A percentile compares a stretch with the other conserved stretches of the same genome.
These are phyloP conservation scores for Acholoe squamosa DNA, from an alignment of 2,888 invertebrate species.

Conservation along the genomic window DNA sequence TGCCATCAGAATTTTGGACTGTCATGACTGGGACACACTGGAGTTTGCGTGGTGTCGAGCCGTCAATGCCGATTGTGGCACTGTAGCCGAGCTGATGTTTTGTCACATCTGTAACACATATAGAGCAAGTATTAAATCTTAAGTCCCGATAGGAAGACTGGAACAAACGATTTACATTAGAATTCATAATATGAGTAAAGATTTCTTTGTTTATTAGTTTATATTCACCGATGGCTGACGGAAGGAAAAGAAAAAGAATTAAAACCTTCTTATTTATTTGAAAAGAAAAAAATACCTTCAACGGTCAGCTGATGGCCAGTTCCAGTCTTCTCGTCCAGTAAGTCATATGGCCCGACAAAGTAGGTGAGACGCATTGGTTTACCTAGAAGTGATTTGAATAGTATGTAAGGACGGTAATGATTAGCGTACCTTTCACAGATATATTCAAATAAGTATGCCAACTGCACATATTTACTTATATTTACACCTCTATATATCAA, in stretches of 20 bases:
- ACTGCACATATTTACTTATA: no score
- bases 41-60: constrained; percentile 93
- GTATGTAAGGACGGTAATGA: background rate
- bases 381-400: constrained; percentile 86
- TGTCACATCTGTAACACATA: constrained; percentile 84
- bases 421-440: no score
- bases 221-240: no score
- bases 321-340: constrained; percentile 90
- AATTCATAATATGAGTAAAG: background rate
- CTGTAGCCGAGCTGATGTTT: constrained; percentile 90
- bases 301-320: constrained; percentile 89
- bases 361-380: constrained; percentile 97
- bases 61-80: constrained; percentile 95
- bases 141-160: no score
- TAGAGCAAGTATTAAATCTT: no score
- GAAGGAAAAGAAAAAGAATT: no score
- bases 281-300: no score
- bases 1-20: constrained; percentile 88
- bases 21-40: constrained; percentile 85
- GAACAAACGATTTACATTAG: no score
- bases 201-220: background rate
- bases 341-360: constrained; percentile 95
- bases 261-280: no score
- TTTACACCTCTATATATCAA: no score
- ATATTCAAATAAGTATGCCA: no score